phyloP scores from a whole-genome alignment of 2,888 invertebrate genomes.

The Ligdia adustata region DNA sequence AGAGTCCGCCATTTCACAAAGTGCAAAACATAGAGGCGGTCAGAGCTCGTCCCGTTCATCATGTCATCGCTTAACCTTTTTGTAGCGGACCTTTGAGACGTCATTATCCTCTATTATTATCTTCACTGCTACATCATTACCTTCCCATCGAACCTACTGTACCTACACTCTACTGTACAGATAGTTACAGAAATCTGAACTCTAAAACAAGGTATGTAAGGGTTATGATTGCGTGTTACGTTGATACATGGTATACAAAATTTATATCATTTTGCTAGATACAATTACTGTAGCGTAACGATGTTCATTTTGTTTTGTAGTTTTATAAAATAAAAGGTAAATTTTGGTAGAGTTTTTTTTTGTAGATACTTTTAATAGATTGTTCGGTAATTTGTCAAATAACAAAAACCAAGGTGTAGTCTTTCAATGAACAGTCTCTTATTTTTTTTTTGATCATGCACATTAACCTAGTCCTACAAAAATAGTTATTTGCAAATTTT shows the following conservation, averaged over 20 bases:
- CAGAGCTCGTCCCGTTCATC: slow-evolving; percentile 34
- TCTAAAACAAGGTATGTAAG: background rate
- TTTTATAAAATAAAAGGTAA: too few species aligned
- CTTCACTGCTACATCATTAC: slow-evolving; percentile 36
- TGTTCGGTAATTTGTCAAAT: too few species aligned
- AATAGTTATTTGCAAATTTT: too few species aligned
- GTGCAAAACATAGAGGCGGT: slow-evolving; percentile 10
- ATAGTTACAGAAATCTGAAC: slow-evolving; percentile 1
- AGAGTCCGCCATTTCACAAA: background rate
- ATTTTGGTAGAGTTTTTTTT: too few species aligned
- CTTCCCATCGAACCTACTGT: slow-evolving; percentile 34
- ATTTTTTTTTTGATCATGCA: too few species aligned
- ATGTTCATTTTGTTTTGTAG: too few species aligned
- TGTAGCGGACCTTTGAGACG: slow-evolving; percentile 35
- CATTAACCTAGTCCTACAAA: too few species aligned
- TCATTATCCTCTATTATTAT: slow-evolving; percentile 41
- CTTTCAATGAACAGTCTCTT: too few species aligned
- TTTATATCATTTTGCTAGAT: too few species aligned
- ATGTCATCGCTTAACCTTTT: slow-evolving; percentile 44
- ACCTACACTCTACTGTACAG: slow-evolving; percentile 15
- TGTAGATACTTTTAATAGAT: too few species aligned
- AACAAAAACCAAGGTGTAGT: too few species aligned
- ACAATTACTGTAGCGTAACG: too few species aligned
- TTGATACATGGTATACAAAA: slow-evolving; percentile 18
- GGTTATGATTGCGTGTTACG: background rate